phyloP scores from a whole-genome alignment of 53 echinoderm and acorn worm genomes.

The Holothuria scabra region DNA sequence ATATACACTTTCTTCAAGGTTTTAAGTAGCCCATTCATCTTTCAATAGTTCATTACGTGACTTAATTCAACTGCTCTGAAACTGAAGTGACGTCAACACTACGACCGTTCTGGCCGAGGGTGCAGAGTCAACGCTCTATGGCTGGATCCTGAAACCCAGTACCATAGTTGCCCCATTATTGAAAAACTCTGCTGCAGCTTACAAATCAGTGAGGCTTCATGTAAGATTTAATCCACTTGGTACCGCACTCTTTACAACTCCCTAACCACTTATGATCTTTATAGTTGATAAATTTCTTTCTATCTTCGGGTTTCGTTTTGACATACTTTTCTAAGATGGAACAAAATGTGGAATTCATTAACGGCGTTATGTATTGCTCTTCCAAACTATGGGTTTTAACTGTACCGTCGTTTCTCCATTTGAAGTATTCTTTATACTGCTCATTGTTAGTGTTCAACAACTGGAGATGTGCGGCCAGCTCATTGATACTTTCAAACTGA shows the following conservation, averaged over 20 bases:
- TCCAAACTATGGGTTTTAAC: constrained; percentile 26
- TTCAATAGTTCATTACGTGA: too few species aligned
- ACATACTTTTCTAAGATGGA: constrained; percentile 27
- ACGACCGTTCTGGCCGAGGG: too few species aligned
- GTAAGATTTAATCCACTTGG: constrained; percentile 30
- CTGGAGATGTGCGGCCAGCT: neutral
- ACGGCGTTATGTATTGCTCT: constrained; percentile 27
- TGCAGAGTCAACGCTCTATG: too few species aligned
- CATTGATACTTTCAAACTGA: constrained; percentile 12
- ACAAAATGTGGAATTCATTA: constrained; percentile 36
- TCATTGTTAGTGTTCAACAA: neutral
- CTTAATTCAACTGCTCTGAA: too few species aligned
- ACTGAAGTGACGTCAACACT: too few species aligned
- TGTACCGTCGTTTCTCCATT: constrained; percentile 25
- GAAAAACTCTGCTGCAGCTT: too few species aligned
- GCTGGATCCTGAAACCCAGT: too few species aligned
- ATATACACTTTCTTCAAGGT: too few species aligned
- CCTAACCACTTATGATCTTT: constrained; percentile 7
- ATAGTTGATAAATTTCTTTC: constrained; percentile 19
- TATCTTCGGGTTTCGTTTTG: constrained; percentile 2
- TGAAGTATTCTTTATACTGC: constrained; percentile 24
- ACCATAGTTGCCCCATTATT: too few species aligned
- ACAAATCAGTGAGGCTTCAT: constrained; percentile 3
- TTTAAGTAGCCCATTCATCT: too few species aligned
- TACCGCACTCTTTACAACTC: constrained; percentile 24